Percentiles rank a stretch among this genome's conserved stretches.
Conservation (phyloP, 2,888 invertebrate genomes). For the Petrophora chlorosata region DNA sequence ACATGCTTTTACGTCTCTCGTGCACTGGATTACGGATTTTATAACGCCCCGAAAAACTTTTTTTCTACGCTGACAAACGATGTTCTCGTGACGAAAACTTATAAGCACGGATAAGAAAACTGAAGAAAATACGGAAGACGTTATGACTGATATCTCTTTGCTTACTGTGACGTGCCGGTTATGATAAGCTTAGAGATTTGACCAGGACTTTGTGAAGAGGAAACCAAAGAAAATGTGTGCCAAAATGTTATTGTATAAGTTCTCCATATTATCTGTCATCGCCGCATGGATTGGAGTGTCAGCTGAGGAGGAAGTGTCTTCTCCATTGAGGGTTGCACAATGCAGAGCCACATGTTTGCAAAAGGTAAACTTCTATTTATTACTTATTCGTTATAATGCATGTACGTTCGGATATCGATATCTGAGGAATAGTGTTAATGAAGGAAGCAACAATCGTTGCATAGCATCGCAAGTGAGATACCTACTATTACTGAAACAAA, state of each 20-base stretch:
- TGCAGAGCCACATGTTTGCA: constrained; percentile 89
- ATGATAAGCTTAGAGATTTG: constrained; percentile 71
- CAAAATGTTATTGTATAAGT: constrained; percentile 83
- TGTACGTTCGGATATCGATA: too few species aligned
- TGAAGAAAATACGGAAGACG: constrained; percentile 49
- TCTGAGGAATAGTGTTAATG: too few species aligned
- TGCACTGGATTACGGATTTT: constrained; percentile 42
- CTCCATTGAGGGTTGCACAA: constrained; percentile 88
- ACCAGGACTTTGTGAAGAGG: constrained; percentile 48
- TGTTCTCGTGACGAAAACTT: constrained; percentile 59
- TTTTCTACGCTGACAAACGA: constrained; percentile 42
- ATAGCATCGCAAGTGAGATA: too few species aligned
- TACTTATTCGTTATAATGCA: too few species aligned
- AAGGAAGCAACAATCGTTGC: too few species aligned
- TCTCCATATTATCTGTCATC: constrained; percentile 71
- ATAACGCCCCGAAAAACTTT: constrained; percentile 40
- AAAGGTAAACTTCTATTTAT: constrained; percentile 86
- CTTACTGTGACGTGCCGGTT: constrained; percentile 67
- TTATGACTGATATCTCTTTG: constrained; percentile 58
- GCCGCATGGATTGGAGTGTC: constrained; percentile 78
- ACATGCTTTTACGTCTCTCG: constrained; percentile 37
- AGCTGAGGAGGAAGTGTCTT: constrained; percentile 87
- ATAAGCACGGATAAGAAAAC: constrained; percentile 45
- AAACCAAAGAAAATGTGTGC: constrained; percentile 84
- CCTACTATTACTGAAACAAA: too few species aligned